Conservation (phyloP, 2,797 vertebrate species). For the Tolypeutes matacus region DNA sequence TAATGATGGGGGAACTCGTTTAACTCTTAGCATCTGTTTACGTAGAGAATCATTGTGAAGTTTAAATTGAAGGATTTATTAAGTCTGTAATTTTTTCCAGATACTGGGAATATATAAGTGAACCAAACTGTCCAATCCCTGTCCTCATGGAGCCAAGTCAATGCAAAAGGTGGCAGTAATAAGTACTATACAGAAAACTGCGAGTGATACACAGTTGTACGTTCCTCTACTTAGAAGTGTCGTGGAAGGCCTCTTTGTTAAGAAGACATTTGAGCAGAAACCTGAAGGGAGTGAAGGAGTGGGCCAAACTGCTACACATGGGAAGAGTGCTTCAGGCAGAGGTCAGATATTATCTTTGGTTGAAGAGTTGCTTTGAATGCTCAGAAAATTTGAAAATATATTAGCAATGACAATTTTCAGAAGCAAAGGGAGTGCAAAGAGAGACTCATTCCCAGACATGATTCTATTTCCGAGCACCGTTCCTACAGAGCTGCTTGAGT, state of each 20-base stretch:
- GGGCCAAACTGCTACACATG: neutral
- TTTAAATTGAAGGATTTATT: neutral
- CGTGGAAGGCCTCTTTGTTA: neutral
- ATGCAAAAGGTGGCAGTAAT: neutral
- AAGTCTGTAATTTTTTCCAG: neutral
- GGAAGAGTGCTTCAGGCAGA: neutral
- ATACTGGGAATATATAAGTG: neutral
- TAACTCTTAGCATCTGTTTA: neutral
- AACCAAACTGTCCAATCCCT: neutral
- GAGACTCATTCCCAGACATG: neutral
- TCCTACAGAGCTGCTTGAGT: neutral
- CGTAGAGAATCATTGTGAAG: neutral
- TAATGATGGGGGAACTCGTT: neutral
- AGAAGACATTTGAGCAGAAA: neutral
- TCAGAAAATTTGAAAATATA: neutral
- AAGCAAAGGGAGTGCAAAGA: neutral
- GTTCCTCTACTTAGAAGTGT: neutral
- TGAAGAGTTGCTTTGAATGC: neutral
- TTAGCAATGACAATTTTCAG: neutral
- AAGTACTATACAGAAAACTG: neutral
- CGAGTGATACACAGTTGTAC: neutral
- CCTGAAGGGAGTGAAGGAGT: neutral
- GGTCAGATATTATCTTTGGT: neutral
- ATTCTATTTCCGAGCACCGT: neutral
- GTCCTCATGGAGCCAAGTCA: neutral